Evolutionary conservation across 2,888 invertebrate genomes (phyloP).

Genomic region (Nomada ferruginata): DNA sequence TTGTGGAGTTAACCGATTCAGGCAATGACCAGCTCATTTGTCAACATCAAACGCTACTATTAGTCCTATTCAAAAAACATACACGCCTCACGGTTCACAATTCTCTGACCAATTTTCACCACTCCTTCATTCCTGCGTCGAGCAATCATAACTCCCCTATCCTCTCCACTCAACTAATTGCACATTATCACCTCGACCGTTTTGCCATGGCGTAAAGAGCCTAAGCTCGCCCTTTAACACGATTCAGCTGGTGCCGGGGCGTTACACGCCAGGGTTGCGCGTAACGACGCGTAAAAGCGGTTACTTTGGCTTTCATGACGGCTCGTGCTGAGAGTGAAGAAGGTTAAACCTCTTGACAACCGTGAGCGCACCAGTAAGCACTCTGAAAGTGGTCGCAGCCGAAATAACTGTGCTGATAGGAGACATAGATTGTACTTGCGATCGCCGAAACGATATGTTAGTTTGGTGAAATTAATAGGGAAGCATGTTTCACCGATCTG

Average conservation of each 20-base stretch:
- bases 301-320: constrained; percentile 1
- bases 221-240: constrained; percentile 21
- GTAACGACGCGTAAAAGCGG: constrained; percentile 43
- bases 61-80: not conserved
- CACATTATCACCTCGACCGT: not conserved
- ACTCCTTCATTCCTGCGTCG: not conserved
- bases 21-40: not conserved
- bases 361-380: constrained; percentile 8
- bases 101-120: not conserved
- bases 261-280: constrained; percentile 33
- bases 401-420: not conserved
- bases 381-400: not conserved
- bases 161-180: constrained; percentile 5
- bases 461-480: not conserved
- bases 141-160: not conserved
- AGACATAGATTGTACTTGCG: not conserved
- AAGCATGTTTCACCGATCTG: not conserved
- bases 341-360: constrained; percentile 14
- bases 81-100: not conserved
- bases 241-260: constrained; percentile 18
- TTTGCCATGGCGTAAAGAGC: not conserved
- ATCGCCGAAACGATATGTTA: not conserved
- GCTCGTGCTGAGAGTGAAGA: constrained; percentile 34
- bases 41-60: not conserved
- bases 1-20: too few species aligned